Evolutionary conservation across 2,888 invertebrate species (phyloP).

Genomic region (Meiosimyza decipiens): DNA sequence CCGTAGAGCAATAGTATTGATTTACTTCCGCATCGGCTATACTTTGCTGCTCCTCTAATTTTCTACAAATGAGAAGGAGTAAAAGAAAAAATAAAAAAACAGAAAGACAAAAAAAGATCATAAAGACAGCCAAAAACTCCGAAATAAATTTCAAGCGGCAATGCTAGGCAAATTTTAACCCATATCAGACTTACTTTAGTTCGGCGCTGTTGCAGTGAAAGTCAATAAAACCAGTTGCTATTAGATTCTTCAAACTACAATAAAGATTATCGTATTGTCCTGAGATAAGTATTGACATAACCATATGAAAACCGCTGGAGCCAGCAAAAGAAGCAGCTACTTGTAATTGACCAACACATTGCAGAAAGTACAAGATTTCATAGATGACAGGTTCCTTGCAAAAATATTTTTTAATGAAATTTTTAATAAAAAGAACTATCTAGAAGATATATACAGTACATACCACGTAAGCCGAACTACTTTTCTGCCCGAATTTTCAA

Average conservation of each 20-base stretch:
- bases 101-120: no score
- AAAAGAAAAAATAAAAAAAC: no score
- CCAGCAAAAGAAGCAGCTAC: constrained; percentile 56
- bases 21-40: constrained; percentile 48
- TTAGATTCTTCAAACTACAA: constrained; percentile 60
- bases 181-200: constrained; percentile 44
- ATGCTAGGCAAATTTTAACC: no score
- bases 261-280: constrained; percentile 60
- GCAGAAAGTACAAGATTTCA: constrained; percentile 55
- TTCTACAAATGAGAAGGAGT: constrained; percentile 39
- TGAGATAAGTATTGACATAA: constrained; percentile 53
- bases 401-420: background rate
- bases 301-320: constrained; percentile 61
- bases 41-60: constrained; percentile 47
- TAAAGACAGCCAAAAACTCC: no score
- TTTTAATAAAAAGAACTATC: background rate
- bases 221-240: constrained; percentile 48
- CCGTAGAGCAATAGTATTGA: constrained; percentile 52
- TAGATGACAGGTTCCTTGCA: constrained; percentile 54
- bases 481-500: no score
- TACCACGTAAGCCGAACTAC: no score
- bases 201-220: constrained; percentile 16
- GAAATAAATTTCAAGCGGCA: no score
- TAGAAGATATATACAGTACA: no score
- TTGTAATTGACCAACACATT: constrained; percentile 61